phyloP scores from a whole-genome alignment of 2,797 vertebrate genomes.

The Sebastolobus altivelis region DNA sequence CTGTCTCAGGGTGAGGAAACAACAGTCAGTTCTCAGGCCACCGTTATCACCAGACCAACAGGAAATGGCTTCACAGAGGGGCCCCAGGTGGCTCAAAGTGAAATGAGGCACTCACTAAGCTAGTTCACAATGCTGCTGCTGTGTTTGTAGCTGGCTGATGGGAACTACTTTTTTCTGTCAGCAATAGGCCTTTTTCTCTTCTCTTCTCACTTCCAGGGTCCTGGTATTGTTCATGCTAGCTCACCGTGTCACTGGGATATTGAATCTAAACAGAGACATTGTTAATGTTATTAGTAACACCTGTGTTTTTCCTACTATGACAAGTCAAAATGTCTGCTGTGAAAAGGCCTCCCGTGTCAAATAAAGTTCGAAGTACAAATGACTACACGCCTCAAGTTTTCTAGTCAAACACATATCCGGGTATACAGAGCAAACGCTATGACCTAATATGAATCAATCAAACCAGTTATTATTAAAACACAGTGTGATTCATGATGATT shows the following conservation, averaged over 20 bases:
- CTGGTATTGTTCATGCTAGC: background rate
- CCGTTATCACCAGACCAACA: constrained; percentile 51
- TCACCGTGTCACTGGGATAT: background rate
- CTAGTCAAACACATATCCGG: no score
- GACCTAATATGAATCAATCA: background rate
- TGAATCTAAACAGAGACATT: background rate
- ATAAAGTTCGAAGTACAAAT: background rate
- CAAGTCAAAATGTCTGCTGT: background rate
- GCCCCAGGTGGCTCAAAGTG: constrained; percentile 57
- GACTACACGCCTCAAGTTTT: background rate
- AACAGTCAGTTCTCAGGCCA: constrained; percentile 55
- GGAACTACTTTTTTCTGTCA: background rate
- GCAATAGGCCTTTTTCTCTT: background rate
- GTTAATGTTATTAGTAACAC: background rate
- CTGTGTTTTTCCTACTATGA: background rate
- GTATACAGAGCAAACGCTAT: background rate
- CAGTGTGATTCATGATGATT: no score
- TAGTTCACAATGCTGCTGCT: background rate
- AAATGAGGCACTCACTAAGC: constrained; percentile 53
- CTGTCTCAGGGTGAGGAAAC: constrained; percentile 61
- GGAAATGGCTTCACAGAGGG: constrained; percentile 66
- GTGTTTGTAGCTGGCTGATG: background rate
- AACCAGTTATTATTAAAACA: background rate
- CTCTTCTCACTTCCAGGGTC: background rate
- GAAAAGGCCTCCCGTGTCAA: background rate